Percentiles rank a stretch among this genome's conserved stretches.
Evolutionary conservation across 2,888 invertebrate species (phyloP).

Genomic region (Clostera curtula): DNA sequence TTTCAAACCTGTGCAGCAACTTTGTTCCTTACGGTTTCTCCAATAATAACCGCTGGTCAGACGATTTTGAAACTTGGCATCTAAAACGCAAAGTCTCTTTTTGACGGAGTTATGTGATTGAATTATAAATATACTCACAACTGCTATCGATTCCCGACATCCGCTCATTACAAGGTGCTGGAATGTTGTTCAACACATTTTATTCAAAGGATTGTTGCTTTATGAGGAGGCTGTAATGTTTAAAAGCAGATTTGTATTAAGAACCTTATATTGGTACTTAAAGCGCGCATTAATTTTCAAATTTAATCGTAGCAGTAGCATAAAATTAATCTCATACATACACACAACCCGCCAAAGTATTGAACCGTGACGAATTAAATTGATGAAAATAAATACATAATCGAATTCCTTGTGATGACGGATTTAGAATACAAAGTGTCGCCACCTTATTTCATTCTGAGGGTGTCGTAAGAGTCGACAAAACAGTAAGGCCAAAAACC

Average conservation of each 20-base stretch:
- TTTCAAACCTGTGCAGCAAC: constrained; percentile 45
- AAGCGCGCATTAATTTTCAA: too few species aligned
- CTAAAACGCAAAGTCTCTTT: constrained; percentile 23
- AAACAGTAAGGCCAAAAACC: too few species aligned
- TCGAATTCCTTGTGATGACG: too few species aligned
- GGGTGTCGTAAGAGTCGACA: too few species aligned
- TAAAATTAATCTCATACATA: too few species aligned
- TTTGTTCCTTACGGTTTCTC: constrained; percentile 39
- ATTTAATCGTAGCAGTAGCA: too few species aligned
- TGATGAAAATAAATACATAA: too few species aligned
- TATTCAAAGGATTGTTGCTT: constrained; percentile 50
- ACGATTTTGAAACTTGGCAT: constrained; percentile 29
- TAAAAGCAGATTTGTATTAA: constrained; percentile 30
- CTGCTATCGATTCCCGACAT: constrained; percentile 67
- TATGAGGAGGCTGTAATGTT: constrained; percentile 40
- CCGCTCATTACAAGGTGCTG: constrained; percentile 67
- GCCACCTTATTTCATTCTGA: too few species aligned
- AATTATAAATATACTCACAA: constrained; percentile 61
- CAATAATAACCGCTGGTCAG: constrained; percentile 21
- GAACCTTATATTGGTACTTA: constrained; percentile 32
- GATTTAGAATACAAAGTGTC: too few species aligned
- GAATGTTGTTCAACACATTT: constrained; percentile 66
- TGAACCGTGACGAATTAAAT: too few species aligned
- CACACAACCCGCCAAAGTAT: too few species aligned
- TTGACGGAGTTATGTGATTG: constrained; percentile 19